Conservation (phyloP, 2,888 invertebrate genomes). For the Brachyopa scutellaris region DNA sequence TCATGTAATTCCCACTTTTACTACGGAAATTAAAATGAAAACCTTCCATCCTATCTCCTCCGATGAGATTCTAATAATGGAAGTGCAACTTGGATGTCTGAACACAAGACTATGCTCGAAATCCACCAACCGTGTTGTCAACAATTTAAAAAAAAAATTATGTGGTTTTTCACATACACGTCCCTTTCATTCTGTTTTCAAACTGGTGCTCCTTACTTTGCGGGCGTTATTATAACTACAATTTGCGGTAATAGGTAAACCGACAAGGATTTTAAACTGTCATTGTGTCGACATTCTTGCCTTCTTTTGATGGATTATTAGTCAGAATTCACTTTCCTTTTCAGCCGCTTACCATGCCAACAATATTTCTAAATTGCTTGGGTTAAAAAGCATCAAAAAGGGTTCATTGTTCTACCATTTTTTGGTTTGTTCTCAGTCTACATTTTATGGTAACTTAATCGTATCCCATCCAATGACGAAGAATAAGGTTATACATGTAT, state of each 20-base stretch:
- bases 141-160: constrained; percentile 50
- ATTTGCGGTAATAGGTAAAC: constrained; percentile 48
- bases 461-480: constrained; percentile 30
- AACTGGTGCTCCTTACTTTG: constrained; percentile 24
- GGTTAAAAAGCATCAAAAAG: constrained; percentile 44
- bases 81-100: constrained; percentile 61
- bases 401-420: constrained; percentile 56
- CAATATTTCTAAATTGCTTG: constrained; percentile 53
- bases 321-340: constrained; percentile 26
- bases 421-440: constrained; percentile 44
- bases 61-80: constrained; percentile 65
- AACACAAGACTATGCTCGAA: constrained; percentile 43
- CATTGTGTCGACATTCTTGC: constrained; percentile 5
- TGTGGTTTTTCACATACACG: constrained; percentile 52
- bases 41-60: constrained; percentile 55
- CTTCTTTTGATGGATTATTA: constrained; percentile 45
- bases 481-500: constrained; percentile 23
- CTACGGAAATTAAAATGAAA: constrained; percentile 67
- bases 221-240: constrained; percentile 47
- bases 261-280: constrained; percentile 41
- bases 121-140: constrained; percentile 52
- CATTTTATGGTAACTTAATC: constrained; percentile 54
- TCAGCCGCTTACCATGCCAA: not conserved
- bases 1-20: constrained; percentile 63
- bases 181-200: constrained; percentile 25